Base-by-base conservation (phyloP, 2,113 vertebrate species). In the Trogon melanurus region DNA sequence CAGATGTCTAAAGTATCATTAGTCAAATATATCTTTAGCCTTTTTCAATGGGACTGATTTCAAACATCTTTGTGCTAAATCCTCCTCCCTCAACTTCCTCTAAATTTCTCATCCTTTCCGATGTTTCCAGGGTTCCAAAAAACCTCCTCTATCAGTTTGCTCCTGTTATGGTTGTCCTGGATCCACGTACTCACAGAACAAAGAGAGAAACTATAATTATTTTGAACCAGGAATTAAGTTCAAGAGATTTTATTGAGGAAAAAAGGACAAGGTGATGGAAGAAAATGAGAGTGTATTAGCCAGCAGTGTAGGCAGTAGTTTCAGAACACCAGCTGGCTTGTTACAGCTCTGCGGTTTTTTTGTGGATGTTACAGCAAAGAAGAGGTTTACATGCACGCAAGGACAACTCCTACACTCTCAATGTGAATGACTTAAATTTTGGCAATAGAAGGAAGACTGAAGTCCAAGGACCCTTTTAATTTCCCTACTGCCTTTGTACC, bases 1-100 rank as follows among this genome's bases (percentile, higher is more conserved):
- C 95, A 95, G 95, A 97, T 94, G 92, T 95, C 90, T 72, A 89
- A 64, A 91, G 69, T 65, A 95, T 86, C 82, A n/a, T 93, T 88
- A 84, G 48, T 64, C 65, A 91, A 83, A 92, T 71, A 88, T 47
- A 95, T 90, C 53, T 88, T 85, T n/a, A 81, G 56, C 45, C 57
- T 76, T 93, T 94, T 85, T 82, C 83, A 91, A 3, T 13, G 32
- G 78, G 89, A 71, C 60, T 71, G 7, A 79, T 95, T 95, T 95
- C 80, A 89, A 92, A 95, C 1, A 6, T 69, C 82, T 80, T 85
- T 72, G 34, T 84, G 50, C 34, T 92, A 86, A 81, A 72, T 78
- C 79, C 41, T 78, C 26, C 72, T 96, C 48, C 56, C 57, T 94
- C 56, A 44, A 34, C 44, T 95, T 95, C 69, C 56, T 91, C 85